A percentile compares a stretch with the other conserved stretches of the same genome.
Conservation (phyloP, 2,888 invertebrate genomes). For the Hirtodrosophila duncani region DNA sequence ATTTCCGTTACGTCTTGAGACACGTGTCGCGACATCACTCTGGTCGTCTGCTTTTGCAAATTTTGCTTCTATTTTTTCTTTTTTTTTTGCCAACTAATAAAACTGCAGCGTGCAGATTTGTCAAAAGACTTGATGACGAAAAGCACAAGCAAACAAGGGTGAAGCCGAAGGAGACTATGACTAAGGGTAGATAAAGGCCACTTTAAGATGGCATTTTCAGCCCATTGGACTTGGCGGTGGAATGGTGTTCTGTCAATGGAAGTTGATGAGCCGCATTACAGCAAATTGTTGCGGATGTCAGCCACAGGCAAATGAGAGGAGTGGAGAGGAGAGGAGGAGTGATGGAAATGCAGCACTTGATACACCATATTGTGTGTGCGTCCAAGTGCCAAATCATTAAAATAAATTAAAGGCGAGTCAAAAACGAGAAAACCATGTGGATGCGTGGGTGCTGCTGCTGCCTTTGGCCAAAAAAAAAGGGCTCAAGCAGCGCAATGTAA, state of each 20-base stretch:
- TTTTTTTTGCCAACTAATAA: constrained; percentile 69
- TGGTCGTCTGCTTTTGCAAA: constrained; percentile 24
- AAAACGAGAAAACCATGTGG: too few relatives aligned
- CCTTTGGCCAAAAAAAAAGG: too few relatives aligned
- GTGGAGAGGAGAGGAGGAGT: constrained; percentile 18
- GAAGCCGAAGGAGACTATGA: constrained; percentile 3
- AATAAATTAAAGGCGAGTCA: constrained; percentile 47
- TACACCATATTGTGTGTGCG: constrained; percentile 32
- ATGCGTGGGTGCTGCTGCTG: too few relatives aligned
- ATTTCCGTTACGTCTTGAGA: constrained; percentile 61
- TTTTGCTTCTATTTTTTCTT: too few relatives aligned
- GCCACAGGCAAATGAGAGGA: constrained; percentile 16
- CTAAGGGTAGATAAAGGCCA: constrained; percentile 45
- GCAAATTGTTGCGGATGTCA: constrained; percentile 67
- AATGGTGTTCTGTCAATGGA: constrained; percentile 34
- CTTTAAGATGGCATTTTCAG: constrained; percentile 45
- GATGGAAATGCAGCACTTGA: constrained; percentile 45
- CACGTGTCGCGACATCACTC: constrained; percentile 46
- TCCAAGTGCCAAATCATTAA: constrained; percentile 45
- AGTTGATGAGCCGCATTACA: constrained; percentile 62
- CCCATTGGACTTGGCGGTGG: not conserved
- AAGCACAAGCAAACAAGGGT: constrained; percentile 16
- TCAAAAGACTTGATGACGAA: constrained; percentile 35
- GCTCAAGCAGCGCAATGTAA: too few relatives aligned
- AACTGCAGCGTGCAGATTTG: constrained; percentile 58